Evolutionary conservation across 37 sponge, comb jelly and placozoan species (phyloP), one percentile per base, ranked within the genome.

Genomic region (Petrosia ficiformis): DNA sequence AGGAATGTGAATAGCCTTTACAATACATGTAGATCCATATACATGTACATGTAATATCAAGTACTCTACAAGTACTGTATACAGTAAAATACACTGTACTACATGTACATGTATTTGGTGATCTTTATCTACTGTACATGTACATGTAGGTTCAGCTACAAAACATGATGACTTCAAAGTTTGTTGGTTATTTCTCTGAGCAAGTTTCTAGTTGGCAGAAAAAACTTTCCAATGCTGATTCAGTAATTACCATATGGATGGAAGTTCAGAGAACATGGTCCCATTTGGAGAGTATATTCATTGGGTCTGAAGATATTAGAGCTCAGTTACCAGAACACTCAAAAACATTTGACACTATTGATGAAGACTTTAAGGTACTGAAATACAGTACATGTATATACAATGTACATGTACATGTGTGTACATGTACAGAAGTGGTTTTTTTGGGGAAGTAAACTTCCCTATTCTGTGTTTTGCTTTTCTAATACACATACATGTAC

Each of bases 211-310:
- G 80, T 67, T 98, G 99, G 99, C 99, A 98, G 87, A 98, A 93
- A 80, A 90, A 90, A 76, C 89, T 98, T 26, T 80, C 96, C 35
- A 98, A 91, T 28, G 91, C 96, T 22, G 99, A 98, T 74, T 83
- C 91, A 30, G 99, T 98, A 19, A 98, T 98, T 76, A 79, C 80
- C 73, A 95, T 98, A 59, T 93, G 96, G 99, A 90, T 95, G 80
- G 99, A 98, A 82, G 99, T 98, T 16, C 99, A 98, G 77, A 66
- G 93, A 16, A 98, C 99, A 0, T 98, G 99, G 99, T 98, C 99
- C 33, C 95, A 98, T 75, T 80, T 98, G 73, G 99, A 98, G 80
- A 85, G 87, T 76, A 98, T 98, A 86, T 98, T 98, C 80, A 98
- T 98, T 70, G 99, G 99, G 8, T 95, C 99, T 6, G 99, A 86